Evolutionary conservation across 2,888 invertebrate species (phyloP).

Genomic region (Neoitamus cyanurus): DNA sequence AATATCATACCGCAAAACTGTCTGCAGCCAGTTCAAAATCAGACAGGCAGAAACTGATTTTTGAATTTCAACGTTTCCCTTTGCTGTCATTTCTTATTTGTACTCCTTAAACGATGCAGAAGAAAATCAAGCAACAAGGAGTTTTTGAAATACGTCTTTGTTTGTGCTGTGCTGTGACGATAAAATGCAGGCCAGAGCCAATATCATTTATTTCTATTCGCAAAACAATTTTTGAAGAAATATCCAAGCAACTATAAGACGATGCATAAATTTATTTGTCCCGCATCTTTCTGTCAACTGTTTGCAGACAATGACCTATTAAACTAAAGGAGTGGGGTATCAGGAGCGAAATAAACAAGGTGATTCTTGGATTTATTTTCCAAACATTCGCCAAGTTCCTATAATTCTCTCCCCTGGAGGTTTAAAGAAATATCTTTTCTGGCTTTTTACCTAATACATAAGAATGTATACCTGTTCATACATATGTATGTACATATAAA

Average conservation of each 20-base stretch:
- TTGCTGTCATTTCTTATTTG: neutral
- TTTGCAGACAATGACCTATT: neutral
- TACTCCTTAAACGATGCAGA: neutral
- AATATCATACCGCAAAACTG: neutral
- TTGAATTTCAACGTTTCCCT: neutral
- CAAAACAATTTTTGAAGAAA: neutral
- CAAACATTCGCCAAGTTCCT: no score
- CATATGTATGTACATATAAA: no score
- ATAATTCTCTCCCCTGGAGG: no score
- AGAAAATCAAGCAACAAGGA: neutral
- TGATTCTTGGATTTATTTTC: neutral
- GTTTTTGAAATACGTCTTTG: neutral
- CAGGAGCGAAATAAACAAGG: neutral
- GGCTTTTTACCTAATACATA: no score
- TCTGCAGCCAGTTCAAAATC: neutral
- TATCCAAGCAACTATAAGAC: neutral
- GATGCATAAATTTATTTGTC: neutral
- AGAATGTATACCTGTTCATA: no score
- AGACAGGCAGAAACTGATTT: constrained; percentile 25
- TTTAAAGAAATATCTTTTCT: no score
- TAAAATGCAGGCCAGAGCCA: neutral
- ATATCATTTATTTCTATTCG: neutral
- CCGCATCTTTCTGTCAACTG: neutral
- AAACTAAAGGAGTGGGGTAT: neutral
- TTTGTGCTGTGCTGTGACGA: neutral